A percentile compares a stretch with the other conserved stretches of the same genome.
Conservation (phyloP, 2,888 invertebrate species). For the Blastobasis lacticolella region DNA sequence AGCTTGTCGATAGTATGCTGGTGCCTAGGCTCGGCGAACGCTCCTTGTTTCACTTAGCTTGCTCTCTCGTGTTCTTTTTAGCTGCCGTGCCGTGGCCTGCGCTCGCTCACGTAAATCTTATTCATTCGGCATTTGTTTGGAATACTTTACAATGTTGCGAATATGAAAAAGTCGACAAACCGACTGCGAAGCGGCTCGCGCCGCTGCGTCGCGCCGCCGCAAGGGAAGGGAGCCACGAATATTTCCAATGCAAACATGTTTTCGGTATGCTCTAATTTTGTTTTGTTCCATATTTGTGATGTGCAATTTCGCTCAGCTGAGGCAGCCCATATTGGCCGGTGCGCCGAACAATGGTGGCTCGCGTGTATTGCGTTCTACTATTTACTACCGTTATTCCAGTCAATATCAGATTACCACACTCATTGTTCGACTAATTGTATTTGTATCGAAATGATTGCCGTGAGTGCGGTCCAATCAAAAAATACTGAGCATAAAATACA, state of each 20-base stretch:
- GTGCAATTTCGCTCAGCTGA: constrained; percentile 52
- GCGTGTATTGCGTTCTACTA: constrained; percentile 11
- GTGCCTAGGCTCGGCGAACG: constrained; percentile 28
- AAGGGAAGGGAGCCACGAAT: constrained; percentile 33
- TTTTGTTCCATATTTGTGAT: constrained; percentile 44
- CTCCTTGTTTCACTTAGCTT: constrained; percentile 32
- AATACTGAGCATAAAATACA: not conserved
- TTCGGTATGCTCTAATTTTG: constrained; percentile 47
- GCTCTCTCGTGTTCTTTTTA: constrained; percentile 23
- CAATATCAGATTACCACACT: no score
- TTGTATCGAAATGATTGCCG: not conserved
- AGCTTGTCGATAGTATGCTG: constrained; percentile 42
- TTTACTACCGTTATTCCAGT: constrained; percentile 8
- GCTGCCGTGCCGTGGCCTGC: constrained; percentile 15
- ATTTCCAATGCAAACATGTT: constrained; percentile 49
- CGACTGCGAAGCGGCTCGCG: no score
- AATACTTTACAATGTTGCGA: constrained; percentile 23
- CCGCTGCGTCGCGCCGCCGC: constrained; percentile 18
- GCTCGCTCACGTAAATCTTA: constrained; percentile 24
- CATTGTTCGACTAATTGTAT: not conserved
- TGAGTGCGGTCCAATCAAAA: not conserved
- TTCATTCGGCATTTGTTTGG: constrained; percentile 29
- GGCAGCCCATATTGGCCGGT: constrained; percentile 45
- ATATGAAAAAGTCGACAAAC: constrained; percentile 31
- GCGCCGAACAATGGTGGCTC: constrained; percentile 43